A percentile compares a stretch with the other conserved stretches of the same genome.
Conservation (phyloP, 2,888 invertebrate species). For the Ectemnius lituratus region DNA sequence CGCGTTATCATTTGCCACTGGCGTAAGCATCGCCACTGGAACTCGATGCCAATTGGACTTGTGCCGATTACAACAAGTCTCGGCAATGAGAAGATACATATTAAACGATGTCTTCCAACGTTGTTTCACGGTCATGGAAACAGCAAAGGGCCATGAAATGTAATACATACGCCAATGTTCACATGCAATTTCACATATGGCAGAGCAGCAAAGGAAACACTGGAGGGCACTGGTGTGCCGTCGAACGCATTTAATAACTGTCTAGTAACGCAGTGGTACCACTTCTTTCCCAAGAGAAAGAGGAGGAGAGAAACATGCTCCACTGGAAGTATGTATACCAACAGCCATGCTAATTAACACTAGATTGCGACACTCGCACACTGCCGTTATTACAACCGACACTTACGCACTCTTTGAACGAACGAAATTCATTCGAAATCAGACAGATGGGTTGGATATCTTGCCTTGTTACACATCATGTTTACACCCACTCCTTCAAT, state of each 20-base stretch:
- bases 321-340: constrained; percentile 12
- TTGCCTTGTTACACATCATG: neutral
- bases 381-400: constrained; percentile 13
- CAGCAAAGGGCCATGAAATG: no score
- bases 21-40: constrained; percentile 39
- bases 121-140: no score
- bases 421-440: neutral
- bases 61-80: no score
- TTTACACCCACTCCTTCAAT: neutral
- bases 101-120: no score
- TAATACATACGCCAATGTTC: constrained; percentile 38
- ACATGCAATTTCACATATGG: constrained; percentile 48
- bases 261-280: constrained; percentile 44
- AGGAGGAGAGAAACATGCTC: neutral
- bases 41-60: no score
- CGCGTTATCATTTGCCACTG: constrained; percentile 57
- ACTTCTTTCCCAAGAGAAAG: constrained; percentile 41
- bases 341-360: constrained; percentile 34
- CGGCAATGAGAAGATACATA: no score
- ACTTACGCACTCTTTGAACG: no score
- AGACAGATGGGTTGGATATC: neutral
- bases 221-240: constrained; percentile 39
- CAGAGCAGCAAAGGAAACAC: constrained; percentile 49
- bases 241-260: constrained; percentile 59
- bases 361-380: constrained; percentile 37